phyloP scores from a whole-genome alignment of 2,113 vertebrate species.

The Struthio camelus region DNA sequence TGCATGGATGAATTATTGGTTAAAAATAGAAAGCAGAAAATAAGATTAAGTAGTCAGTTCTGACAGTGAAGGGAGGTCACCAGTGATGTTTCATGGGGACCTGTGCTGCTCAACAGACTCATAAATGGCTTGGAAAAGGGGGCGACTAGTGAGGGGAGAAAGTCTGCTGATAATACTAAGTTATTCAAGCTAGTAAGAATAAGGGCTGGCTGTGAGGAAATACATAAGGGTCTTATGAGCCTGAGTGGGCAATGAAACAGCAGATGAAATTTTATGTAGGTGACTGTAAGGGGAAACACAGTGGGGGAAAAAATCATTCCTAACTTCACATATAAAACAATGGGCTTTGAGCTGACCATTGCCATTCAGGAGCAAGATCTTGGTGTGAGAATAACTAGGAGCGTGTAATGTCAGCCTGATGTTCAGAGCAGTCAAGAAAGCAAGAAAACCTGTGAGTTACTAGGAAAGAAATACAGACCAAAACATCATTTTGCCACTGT shows the following conservation, averaged over 20 bases:
- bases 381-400: neutral
- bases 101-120: neutral
- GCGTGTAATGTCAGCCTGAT: accelerated
- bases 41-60: neutral
- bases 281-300: neutral
- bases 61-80: neutral
- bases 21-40: neutral
- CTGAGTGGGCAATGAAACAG: neutral
- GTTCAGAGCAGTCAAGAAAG: neutral
- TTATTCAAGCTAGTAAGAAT: neutral
- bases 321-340: neutral
- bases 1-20: neutral
- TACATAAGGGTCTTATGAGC: neutral
- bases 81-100: neutral
- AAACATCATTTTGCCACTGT: neutral
- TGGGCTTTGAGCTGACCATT: neutral
- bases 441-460: neutral
- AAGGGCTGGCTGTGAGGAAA: neutral
- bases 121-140: neutral
- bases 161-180: neutral
- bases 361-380: neutral
- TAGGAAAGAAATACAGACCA: neutral
- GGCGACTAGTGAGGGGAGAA: neutral
- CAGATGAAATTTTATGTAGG: neutral
- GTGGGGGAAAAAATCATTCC: neutral